These are phyloP conservation scores for Prosapia bicincta DNA, from an alignment of 2,888 invertebrate species.

Conservation along the genomic window DNA sequence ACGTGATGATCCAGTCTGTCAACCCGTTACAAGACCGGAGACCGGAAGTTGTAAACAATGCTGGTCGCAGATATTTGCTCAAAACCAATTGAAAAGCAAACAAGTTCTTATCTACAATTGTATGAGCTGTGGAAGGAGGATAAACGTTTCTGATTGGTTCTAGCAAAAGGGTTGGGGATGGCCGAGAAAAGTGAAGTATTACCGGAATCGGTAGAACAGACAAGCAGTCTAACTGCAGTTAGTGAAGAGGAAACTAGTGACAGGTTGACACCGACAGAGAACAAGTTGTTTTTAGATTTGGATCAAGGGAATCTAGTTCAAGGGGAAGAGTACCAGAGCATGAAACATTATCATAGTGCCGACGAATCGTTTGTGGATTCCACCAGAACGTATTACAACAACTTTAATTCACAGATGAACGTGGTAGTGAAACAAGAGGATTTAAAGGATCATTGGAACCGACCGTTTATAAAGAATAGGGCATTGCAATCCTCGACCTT, in stretches of 20 bases:
- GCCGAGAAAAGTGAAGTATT: not conserved
- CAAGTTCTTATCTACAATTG: not conserved
- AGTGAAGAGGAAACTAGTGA: not conserved
- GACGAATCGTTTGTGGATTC: not conserved
- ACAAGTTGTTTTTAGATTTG: slow-evolving; percentile 23
- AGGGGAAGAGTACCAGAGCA: not conserved
- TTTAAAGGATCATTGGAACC: not conserved
- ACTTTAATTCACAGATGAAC: not conserved
- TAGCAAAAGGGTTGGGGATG: slow-evolving; percentile 14
- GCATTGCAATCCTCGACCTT: not conserved
- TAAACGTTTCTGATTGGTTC: slow-evolving; percentile 6
- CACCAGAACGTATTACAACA: not conserved
- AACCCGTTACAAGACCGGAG: not conserved
- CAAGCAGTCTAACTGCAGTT: not conserved
- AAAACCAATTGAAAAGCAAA: not conserved
- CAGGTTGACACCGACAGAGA: slow-evolving; percentile 10
- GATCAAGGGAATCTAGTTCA: slow-evolving; percentile 20
- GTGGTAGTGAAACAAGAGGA: not conserved
- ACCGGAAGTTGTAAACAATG: not conserved
- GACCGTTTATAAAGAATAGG: not conserved
- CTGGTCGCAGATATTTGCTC: not conserved
- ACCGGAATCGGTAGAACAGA: not conserved
- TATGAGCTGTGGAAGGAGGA: not conserved
- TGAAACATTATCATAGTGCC: too few species aligned
- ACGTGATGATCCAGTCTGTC: too few species aligned